phyloP scores from a whole-genome alignment of 2,797 vertebrate species.

The Benthosema pterotum region DNA sequence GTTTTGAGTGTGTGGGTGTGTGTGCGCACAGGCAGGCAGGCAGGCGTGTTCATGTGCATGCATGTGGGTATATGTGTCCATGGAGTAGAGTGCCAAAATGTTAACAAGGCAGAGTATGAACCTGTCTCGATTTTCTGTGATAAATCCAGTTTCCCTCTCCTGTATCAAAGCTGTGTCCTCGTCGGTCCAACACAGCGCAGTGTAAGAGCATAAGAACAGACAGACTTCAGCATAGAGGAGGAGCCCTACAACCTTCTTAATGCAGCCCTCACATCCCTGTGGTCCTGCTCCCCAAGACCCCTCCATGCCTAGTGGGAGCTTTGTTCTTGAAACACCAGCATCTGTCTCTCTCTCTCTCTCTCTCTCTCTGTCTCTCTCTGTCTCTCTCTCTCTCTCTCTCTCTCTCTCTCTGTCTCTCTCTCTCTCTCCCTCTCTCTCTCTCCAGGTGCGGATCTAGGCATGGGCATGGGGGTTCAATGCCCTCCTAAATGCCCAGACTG shows the following conservation, averaged over 20 bases:
- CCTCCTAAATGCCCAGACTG: too few relatives aligned
- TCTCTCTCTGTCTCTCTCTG: too few relatives aligned
- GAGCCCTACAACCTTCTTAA: too few relatives aligned
- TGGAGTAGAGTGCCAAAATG: too few relatives aligned
- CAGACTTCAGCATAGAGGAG: neutral
- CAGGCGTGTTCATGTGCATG: neutral
- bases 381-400: too few relatives aligned
- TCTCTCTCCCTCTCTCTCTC: too few relatives aligned
- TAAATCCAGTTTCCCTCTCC: constrained; percentile 39
- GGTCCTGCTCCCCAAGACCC: constrained; percentile 23
- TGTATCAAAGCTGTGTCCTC: constrained; percentile 21
- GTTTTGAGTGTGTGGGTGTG: neutral
- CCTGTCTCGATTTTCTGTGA: neutral
- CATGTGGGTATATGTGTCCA: neutral
- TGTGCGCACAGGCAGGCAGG: neutral
- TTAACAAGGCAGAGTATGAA: too few relatives aligned
- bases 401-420: constrained; percentile 26
- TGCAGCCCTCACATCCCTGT: constrained; percentile 10
- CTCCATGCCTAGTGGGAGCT: constrained; percentile 13
- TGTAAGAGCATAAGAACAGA: constrained; percentile 1
- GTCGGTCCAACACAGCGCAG: neutral
- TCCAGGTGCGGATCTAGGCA: too few relatives aligned
- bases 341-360: constrained; percentile 15
- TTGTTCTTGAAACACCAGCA: constrained; percentile 48
- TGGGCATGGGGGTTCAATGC: too few relatives aligned